Evolutionary conservation across 2,888 invertebrate genomes (phyloP).

Genomic region (Trachelus tabidus): DNA sequence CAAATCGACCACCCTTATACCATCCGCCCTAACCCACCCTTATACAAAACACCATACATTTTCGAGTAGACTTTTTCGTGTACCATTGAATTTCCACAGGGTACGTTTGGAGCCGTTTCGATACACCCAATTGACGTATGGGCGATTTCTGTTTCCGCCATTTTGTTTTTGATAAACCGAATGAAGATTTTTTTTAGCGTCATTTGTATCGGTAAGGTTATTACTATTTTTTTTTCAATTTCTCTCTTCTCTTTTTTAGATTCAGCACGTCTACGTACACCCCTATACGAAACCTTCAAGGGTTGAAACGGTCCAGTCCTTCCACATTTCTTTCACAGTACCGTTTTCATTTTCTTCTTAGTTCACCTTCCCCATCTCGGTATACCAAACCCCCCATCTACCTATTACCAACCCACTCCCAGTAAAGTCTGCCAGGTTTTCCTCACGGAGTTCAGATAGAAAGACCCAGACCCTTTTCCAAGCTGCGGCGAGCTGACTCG

Average conservation of each 20-base stretch:
- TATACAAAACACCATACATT: neutral
- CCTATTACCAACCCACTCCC: neutral
- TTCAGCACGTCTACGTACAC: neutral
- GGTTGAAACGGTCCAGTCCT: neutral
- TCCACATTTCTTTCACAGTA: neutral
- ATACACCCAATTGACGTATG: neutral
- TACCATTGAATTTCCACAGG: neutral
- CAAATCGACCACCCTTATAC: neutral
- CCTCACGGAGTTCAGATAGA: neutral
- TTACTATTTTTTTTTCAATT: neutral
- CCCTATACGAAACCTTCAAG: neutral
- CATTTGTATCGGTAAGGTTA: no score
- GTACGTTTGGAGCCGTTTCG: neutral
- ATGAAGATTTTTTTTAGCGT: neutral
- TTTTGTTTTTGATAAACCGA: neutral
- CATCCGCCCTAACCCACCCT: neutral
- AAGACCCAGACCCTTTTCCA: neutral
- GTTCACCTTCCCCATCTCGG: neutral
- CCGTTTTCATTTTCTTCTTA: neutral
- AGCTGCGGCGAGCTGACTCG: slow-evolving; percentile 5
- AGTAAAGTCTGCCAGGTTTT: neutral
- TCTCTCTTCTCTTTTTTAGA: neutral
- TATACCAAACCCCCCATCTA: neutral
- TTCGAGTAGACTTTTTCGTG: neutral
- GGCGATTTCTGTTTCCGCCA: neutral